Base-by-base conservation (phyloP, 1,140 invertebrate genomes). In the Drosophila setifemur region DNA sequence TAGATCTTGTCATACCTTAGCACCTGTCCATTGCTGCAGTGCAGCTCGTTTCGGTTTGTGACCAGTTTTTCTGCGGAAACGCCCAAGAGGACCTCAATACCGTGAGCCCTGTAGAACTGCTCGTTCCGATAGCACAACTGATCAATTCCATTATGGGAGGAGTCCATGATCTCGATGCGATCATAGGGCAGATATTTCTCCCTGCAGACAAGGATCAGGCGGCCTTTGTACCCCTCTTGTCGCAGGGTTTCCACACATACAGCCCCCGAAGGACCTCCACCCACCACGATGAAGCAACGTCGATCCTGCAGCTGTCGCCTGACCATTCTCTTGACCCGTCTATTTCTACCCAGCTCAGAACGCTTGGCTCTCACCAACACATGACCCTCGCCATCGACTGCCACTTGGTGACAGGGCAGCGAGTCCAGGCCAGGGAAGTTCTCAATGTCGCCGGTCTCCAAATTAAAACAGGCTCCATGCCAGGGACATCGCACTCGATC, bases 401-500 rank as follows among this genome's bases (percentile, higher is more conserved):
- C 92, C 3, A 95, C 94, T 91, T 94, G 92, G 90, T 95, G 97
- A 79, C 95, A 95, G 2, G 97, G 97, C 64, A 99, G 78, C 40
- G 96, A 96, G 90, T 98, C 97, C 49, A 98, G 92, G 5, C 97
- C 97, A 49, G 96, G 95, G 89, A 95, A 97, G 90, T 98, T 96
- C 92, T 98, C 96, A 86, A 97, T 97, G 78, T 98, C 96, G 55
- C 95, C 97, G n/a, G 95, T 98, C 74, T 94, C 94, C 1, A 97
- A 92, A 89, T 95, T 96, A 88, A 99, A 99, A 89, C 97, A 98
- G 11, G 98, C 98, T 0, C 98, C 98, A 90, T 99, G 98, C 96
- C 97, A 98, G 0, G 96, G 97, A 91, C 98, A 99, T 42, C 97
- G 92, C 0, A 99, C 91, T 73, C 94, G 92, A 0, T 96, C 97